Conservation (phyloP, 2,797 vertebrate species). For the Gorsachius magnificus region DNA sequence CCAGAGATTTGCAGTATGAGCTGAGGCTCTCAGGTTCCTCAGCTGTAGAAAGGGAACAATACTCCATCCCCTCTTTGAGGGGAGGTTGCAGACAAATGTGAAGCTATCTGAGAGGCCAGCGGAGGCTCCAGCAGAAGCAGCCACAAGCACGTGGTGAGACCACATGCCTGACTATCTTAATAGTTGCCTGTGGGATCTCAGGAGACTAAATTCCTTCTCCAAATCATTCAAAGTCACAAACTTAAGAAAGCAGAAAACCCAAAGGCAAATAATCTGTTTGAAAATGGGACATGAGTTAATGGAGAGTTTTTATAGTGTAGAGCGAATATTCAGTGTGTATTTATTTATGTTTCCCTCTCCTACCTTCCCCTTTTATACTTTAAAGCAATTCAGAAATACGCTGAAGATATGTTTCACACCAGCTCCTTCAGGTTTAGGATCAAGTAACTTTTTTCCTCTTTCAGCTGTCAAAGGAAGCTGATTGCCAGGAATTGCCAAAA, state of each 20-base stretch:
- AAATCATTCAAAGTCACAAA: neutral
- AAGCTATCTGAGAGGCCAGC: neutral
- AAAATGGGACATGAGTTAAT: neutral
- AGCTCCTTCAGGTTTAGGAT: slow-evolving; percentile 12
- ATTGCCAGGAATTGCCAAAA: neutral
- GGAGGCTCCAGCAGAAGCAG: neutral
- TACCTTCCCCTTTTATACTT: neutral
- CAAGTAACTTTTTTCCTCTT: neutral
- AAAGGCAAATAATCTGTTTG: neutral
- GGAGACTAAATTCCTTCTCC: neutral
- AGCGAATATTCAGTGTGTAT: neutral
- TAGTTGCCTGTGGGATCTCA: neutral
- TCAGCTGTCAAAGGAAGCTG: neutral
- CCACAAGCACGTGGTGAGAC: neutral
- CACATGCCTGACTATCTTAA: neutral
- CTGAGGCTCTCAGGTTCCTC: neutral
- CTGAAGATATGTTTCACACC: neutral
- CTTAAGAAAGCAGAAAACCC: neutral
- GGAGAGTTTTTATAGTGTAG: neutral
- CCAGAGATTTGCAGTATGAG: neutral
- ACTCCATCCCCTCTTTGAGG: neutral
- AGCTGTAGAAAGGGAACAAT: neutral
- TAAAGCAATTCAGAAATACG: neutral
- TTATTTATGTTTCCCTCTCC: neutral
- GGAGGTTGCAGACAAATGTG: neutral